Evolutionary conservation across 2,888 invertebrate species (phyloP).

Genomic region (Pherbina coryleti): DNA sequence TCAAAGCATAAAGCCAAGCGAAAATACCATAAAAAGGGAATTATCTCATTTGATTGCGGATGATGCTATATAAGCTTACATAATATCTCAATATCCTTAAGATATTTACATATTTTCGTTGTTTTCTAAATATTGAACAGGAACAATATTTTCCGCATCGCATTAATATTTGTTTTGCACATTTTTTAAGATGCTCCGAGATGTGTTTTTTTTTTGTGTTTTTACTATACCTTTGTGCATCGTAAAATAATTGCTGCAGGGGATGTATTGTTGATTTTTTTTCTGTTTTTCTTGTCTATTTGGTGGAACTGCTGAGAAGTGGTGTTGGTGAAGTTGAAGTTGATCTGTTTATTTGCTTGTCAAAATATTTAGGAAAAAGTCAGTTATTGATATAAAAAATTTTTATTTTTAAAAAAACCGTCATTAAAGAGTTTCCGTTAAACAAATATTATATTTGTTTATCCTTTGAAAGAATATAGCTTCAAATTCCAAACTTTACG

Average conservation of each 20-base stretch:
- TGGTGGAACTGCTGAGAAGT: no score
- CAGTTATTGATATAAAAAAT: no score
- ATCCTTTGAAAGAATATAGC: no score
- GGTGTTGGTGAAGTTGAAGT: no score
- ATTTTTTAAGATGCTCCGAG: conserved; percentile 32
- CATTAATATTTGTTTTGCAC: conserved; percentile 49
- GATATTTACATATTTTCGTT: conserved; percentile 61
- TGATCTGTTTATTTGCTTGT: no score
- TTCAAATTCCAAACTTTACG: no score
- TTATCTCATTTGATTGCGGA: conserved; percentile 65
- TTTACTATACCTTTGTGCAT: conserved; percentile 69
- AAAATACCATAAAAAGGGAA: conserved; percentile 55
- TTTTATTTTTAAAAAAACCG: no score
- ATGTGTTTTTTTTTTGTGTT: conserved; percentile 44
- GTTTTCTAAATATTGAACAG: conserved; percentile 59
- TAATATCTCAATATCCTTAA: conserved; percentile 66
- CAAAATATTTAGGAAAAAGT: no score
- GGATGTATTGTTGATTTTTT: background rate
- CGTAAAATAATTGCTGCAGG: conserved; percentile 65
- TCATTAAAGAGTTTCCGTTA: no score
- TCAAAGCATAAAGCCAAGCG: background rate
- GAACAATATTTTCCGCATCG: conserved; percentile 52
- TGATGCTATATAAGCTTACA: conserved; percentile 44
- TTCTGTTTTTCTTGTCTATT: no score
- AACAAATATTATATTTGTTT: no score